A percentile compares a stretch with the other conserved stretches of the same genome.
phyloP scores from a whole-genome alignment of 2,797 vertebrate genomes.

The Catamblyrhynchus diadema region DNA sequence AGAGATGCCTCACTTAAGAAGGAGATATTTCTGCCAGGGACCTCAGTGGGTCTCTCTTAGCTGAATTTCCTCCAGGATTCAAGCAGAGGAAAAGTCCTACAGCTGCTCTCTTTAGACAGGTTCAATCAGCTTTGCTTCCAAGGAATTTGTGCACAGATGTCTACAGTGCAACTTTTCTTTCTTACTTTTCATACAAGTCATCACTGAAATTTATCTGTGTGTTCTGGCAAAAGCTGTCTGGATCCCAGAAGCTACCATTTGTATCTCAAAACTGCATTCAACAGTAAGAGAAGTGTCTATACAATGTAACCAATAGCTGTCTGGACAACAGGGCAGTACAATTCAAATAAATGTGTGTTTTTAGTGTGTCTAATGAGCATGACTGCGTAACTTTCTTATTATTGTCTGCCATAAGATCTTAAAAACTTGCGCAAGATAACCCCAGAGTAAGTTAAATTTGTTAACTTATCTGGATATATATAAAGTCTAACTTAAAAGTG shows the following conservation, averaged over 20 bases:
- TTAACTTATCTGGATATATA: neutral
- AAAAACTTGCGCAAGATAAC: neutral
- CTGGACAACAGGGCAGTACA: neutral
- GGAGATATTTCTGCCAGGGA: neutral
- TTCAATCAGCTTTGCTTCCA: neutral
- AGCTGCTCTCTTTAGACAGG: neutral
- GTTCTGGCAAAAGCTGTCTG: neutral
- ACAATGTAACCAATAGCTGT: neutral
- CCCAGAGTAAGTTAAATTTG: neutral
- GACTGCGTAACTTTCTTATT: neutral
- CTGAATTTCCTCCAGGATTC: neutral
- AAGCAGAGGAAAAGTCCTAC: neutral
- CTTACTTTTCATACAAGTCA: neutral
- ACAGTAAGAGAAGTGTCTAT: neutral
- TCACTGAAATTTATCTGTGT: neutral
- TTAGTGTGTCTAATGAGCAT: neutral
- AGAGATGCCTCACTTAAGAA: neutral
- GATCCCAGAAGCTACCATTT: neutral
- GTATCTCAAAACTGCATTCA: neutral
- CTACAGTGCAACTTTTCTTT: neutral
- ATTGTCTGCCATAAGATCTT: neutral
- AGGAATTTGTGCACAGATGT: neutral
- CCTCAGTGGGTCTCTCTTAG: accelerated
- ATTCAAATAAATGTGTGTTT: neutral
- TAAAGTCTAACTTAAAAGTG: neutral